A percentile compares a stretch with the other conserved stretches of the same genome.
These are phyloP conservation scores for Zapus hudsonius DNA, from an alignment of 2,113 vertebrate species.

Conservation along the genomic window DNA sequence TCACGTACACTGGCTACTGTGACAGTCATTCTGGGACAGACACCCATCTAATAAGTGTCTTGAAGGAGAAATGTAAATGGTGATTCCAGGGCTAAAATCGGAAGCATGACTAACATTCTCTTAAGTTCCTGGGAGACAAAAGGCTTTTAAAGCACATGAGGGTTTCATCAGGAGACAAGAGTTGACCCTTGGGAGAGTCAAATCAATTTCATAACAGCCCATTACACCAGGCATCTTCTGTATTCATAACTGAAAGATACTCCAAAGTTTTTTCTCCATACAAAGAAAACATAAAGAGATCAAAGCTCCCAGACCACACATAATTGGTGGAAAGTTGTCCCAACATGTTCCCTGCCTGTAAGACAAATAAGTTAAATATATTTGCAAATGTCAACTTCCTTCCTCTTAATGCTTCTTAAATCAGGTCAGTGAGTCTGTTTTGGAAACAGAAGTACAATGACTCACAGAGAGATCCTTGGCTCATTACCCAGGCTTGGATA, in stretches of 20 bases:
- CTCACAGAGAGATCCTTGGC: constrained; percentile 70
- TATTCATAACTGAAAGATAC: constrained; percentile 61
- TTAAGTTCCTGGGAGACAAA: constrained; percentile 38
- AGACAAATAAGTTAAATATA: constrained; percentile 79
- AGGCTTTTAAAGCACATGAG: constrained; percentile 50
- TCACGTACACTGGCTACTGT: background rate
- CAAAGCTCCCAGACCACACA: constrained; percentile 70
- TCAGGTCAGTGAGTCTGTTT: constrained; percentile 77
- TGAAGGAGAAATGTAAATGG: constrained; percentile 28
- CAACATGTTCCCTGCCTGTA: constrained; percentile 68
- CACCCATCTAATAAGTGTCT: background rate
- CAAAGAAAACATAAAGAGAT: constrained; percentile 71
- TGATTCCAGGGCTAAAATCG: constrained; percentile 18
- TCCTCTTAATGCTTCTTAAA: constrained; percentile 76
- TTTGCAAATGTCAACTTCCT: constrained; percentile 73
- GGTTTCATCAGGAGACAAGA: constrained; percentile 39
- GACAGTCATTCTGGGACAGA: background rate
- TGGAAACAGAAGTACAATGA: constrained; percentile 77
- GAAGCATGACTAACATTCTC: constrained; percentile 51
- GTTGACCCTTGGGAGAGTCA: constrained; percentile 67
- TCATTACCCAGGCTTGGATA: constrained; percentile 67
- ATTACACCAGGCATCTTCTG: constrained; percentile 49
- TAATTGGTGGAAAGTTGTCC: constrained; percentile 73
- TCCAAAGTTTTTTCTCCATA: constrained; percentile 67
- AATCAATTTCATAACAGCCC: constrained; percentile 67